Evolutionary conservation across 2,113 vertebrate species (phyloP).

Genomic region (Ptilorrhoa leucosticta): DNA sequence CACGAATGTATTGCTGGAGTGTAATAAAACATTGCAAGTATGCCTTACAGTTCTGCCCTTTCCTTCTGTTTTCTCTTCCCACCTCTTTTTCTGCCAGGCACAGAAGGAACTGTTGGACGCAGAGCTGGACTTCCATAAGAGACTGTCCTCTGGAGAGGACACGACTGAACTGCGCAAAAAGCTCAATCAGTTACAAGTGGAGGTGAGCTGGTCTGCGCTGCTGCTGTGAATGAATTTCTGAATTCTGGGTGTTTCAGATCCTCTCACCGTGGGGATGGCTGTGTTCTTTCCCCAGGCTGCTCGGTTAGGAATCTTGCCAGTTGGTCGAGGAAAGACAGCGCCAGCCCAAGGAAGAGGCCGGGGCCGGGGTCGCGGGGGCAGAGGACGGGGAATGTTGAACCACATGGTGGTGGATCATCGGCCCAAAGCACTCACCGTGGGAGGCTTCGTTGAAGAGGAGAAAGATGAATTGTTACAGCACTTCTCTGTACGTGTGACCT

Average conservation of each 20-base stretch:
- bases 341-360: slow-evolving; percentile 73
- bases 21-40: neutral
- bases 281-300: slow-evolving; percentile 77
- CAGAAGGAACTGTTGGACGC: slow-evolving; percentile 95
- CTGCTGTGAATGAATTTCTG: rapidly evolving
- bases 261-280: neutral
- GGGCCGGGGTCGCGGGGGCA: slow-evolving; percentile 83
- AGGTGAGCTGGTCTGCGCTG: slow-evolving; percentile 72
- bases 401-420: slow-evolving; percentile 98
- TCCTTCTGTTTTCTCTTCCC: neutral
- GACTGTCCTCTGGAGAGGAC: slow-evolving; percentile 92
- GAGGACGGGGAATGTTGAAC: slow-evolving; percentile 78
- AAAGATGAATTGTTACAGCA: slow-evolving; percentile 94
- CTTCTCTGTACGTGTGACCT: slow-evolving; percentile 84
- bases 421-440: slow-evolving; percentile 85
- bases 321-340: slow-evolving; percentile 80
- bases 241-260: rapidly evolving
- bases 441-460: slow-evolving; percentile 89
- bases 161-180: slow-evolving; percentile 95
- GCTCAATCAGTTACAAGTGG: slow-evolving; percentile 89
- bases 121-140: slow-evolving; percentile 94
- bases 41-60: neutral
- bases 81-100: slow-evolving; percentile 69
- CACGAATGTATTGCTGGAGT: neutral
- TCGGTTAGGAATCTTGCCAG: slow-evolving; percentile 86